Base-by-base conservation (phyloP, 2,797 vertebrate species). In the Emydoidea blandingii region DNA sequence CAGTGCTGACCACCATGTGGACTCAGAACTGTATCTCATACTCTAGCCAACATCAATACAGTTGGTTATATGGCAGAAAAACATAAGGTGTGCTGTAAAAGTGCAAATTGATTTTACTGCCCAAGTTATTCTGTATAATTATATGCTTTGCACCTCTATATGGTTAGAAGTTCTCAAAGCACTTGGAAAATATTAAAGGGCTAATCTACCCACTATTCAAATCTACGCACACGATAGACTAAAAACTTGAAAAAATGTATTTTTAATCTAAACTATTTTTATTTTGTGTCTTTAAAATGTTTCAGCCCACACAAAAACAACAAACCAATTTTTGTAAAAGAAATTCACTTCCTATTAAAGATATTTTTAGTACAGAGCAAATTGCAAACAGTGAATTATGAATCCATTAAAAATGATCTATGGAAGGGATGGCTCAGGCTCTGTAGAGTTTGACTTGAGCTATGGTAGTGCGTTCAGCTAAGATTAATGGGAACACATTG, bases 381-480 rank as follows among this genome's bases (percentile, higher is more conserved):
- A 49, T 16, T 49, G 12, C 25, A 84, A 56, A 72, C 92, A 93
- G 21, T 88, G 89, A 94, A 92, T 7, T 47, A 18, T 27, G 79
- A 92, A 94, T 92, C 92, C 79, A 47, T 79, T 54, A 88, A 87
- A 90, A 89, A 91, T 76, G 44, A 12, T 65, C n/a, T 72, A 11
- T 83, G 93, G 90, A 96, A 94, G 91, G 57, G 79, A 23, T 93
- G 83, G 92, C 49, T 96, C 94, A 29, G 27, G 94, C 85, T 7
- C 79, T 83, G 11, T 85, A 23, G n/a, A 41, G 19, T 72, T 72
- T 41, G 68, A 72, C 88, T 19, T 89, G 53, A 84, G 81, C 86
- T 87, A 90, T 56, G 57, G 11, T 19, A 57, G 34, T 56, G 53
- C 83, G 53, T 80, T 31, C 49, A 76, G 47, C 83, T 89, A 19